These are phyloP conservation scores for Lasius fuliginosus DNA, from an alignment of 2,888 invertebrate genomes.

Conservation along the genomic window DNA sequence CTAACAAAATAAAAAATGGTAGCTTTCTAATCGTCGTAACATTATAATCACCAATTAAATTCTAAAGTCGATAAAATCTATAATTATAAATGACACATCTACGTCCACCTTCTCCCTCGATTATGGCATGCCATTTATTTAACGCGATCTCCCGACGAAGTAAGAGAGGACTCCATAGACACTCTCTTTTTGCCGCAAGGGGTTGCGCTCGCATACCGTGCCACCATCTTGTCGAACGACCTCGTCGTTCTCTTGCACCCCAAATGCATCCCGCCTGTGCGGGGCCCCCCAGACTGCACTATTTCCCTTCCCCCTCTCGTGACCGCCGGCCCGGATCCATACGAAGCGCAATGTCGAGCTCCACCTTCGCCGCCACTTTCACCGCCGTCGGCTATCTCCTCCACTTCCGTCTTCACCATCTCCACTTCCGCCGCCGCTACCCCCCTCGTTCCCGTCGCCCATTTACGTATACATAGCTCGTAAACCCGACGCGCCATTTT, in stretches of 20 bases:
- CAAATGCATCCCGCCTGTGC: constrained; percentile 25
- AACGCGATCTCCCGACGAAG: background rate
- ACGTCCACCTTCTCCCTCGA: background rate
- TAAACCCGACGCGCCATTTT: constrained; percentile 56
- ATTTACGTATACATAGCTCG: constrained; percentile 26
- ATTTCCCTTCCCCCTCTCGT: constrained; percentile 39
- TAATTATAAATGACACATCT: background rate
- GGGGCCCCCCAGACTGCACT: constrained; percentile 17
- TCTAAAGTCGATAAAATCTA: background rate
- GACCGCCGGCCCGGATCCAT: constrained; percentile 25
- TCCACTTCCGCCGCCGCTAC: constrained; percentile 7
- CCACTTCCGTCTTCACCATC: constrained; percentile 35
- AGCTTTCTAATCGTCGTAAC: background rate
- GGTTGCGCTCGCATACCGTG: background rate
- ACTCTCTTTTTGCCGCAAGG: constrained; percentile 22
- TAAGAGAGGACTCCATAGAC: background rate
- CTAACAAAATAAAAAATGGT: background rate
- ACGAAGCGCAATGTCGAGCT: constrained; percentile 46
- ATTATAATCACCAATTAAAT: background rate
- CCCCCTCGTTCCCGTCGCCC: background rate
- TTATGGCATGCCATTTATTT: constrained; percentile 18
- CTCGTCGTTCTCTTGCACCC: constrained; percentile 27
- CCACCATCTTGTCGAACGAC: constrained; percentile 47
- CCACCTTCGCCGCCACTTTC: constrained; percentile 42
- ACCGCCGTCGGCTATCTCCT: constrained; percentile 19